These are phyloP conservation scores for Tetragnatha versicolor DNA, from an alignment of 1,140 invertebrate species.

Conservation along the genomic window DNA sequence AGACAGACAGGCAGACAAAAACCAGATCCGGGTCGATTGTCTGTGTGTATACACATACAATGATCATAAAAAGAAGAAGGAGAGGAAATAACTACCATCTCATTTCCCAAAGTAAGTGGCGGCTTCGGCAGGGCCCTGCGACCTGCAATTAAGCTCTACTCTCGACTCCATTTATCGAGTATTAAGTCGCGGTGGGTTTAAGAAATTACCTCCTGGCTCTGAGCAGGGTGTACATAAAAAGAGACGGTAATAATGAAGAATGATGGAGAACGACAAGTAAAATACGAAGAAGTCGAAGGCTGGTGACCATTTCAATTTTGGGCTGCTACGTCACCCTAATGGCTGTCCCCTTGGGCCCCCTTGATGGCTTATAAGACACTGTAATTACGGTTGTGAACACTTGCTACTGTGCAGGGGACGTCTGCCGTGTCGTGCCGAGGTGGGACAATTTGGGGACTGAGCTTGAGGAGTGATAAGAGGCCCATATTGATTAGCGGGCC, in stretches of 20 bases:
- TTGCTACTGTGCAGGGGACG: constrained; percentile 28
- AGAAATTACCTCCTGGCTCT: constrained; percentile 49
- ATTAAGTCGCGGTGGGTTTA: constrained; percentile 33
- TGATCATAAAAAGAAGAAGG: constrained; percentile 5
- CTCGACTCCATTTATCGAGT: constrained; percentile 47
- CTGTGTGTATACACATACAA: constrained; percentile 43
- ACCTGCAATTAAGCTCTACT: constrained; percentile 40
- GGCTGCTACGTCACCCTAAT: constrained; percentile 27
- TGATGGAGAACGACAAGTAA: constrained; percentile 7
- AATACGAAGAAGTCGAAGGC: background rate
- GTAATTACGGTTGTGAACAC: constrained; percentile 28
- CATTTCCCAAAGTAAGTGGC: constrained; percentile 41
- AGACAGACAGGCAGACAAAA: constrained; percentile 28
- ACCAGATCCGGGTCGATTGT: constrained; percentile 48
- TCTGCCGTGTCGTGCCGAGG: background rate
- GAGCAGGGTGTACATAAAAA: constrained; percentile 13
- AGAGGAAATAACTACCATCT: constrained; percentile 45
- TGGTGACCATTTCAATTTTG: constrained; percentile 54
- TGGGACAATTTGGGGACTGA: too few species aligned
- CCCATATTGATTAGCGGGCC: too few species aligned
- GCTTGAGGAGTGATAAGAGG: too few species aligned
- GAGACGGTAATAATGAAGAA: constrained; percentile 45
- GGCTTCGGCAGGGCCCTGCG: constrained; percentile 29
- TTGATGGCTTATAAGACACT: background rate
- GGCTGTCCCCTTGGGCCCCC: background rate